These are phyloP conservation scores for Xestia xanthographa DNA, from an alignment of 2,888 invertebrate species.

Conservation along the genomic window DNA sequence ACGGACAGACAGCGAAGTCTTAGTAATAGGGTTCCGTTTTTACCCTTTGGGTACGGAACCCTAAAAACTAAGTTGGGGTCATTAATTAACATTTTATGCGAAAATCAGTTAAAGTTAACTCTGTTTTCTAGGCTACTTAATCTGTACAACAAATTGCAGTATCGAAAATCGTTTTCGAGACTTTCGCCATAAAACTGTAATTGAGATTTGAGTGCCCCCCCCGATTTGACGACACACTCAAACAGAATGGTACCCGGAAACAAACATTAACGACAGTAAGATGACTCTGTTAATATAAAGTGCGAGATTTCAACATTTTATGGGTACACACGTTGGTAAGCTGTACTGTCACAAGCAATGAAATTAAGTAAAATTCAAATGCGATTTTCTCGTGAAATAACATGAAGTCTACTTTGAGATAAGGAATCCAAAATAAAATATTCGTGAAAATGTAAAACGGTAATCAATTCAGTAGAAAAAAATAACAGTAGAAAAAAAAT, in stretches of 20 bases:
- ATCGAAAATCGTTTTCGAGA: slow-evolving; percentile 61
- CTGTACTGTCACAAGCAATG: background rate
- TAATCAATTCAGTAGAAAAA: background rate
- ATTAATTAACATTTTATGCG: slow-evolving; percentile 7
- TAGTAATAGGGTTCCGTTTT: no score
- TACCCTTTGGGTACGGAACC: no score
- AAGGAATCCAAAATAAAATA: no score
- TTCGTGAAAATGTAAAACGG: no score
- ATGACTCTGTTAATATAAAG: slow-evolving; percentile 74
- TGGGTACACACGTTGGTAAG: slow-evolving; percentile 65
- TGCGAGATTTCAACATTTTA: slow-evolving; percentile 77
- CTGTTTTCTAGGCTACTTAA: background rate
- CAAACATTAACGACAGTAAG: slow-evolving; percentile 68
- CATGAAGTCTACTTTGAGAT: no score
- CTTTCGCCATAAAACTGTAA: slow-evolving; percentile 67
- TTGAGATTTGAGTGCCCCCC: slow-evolving; percentile 71
- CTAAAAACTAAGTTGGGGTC: background rate
- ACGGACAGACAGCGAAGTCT: no score
- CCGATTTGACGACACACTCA: slow-evolving; percentile 72
- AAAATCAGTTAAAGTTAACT: background rate
- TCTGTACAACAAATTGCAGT: slow-evolving; percentile 22
- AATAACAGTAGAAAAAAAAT: background rate
- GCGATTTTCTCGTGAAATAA: no score
- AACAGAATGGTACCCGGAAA: slow-evolving; percentile 71
- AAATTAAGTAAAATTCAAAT: background rate